These are phyloP conservation scores for Polyommatus iphigenia DNA, from an alignment of 2,888 invertebrate species.

Conservation along the genomic window DNA sequence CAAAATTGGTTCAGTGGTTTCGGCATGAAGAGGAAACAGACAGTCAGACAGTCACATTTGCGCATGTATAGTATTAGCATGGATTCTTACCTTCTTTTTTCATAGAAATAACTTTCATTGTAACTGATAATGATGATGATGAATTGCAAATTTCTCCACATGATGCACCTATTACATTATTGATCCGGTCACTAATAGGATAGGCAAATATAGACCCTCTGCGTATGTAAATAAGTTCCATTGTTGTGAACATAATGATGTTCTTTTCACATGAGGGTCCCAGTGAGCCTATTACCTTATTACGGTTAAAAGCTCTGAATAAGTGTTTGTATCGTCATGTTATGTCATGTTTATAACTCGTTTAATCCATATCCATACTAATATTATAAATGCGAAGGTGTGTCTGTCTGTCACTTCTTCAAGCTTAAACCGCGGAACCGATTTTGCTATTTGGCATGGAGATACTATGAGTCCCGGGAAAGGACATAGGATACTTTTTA, in stretches of 20 bases:
- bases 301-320: background rate
- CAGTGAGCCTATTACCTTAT: conserved; percentile 17
- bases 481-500: no score
- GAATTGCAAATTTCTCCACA: conserved; percentile 24
- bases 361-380: background rate
- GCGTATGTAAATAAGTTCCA: background rate
- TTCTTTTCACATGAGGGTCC: conserved; percentile 16
- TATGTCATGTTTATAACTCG: background rate
- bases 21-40: no score
- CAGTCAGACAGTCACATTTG: no score
- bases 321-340: background rate
- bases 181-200: background rate
- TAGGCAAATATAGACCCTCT: background rate
- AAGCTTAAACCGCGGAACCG: no score
- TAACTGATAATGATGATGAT: conserved; percentile 30
- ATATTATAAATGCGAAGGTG: background rate
- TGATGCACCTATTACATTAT: conserved; percentile 6
- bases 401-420: no score
- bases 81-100: no score
- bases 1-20: no score
- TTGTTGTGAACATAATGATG: background rate
- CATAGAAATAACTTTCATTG: background rate
- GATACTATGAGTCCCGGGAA: no score
- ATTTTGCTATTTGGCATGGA: no score
- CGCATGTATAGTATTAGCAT: no score